A percentile compares a stretch with the other conserved stretches of the same genome.
Evolutionary conservation across 2,888 invertebrate species (phyloP).

Genomic region (Brachylomia viminalis): DNA sequence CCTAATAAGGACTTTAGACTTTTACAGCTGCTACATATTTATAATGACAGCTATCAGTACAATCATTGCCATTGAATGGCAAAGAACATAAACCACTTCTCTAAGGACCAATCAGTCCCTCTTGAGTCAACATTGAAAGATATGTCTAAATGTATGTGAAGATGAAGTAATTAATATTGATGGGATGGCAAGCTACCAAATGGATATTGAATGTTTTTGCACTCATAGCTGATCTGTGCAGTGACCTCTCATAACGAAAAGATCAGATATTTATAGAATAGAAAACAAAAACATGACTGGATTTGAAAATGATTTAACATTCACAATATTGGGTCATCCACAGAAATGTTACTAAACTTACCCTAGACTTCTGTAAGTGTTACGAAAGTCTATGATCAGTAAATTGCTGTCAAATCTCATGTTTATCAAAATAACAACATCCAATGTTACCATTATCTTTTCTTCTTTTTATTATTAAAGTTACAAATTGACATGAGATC

Average conservation of each 20-base stretch:
- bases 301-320: background rate
- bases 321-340: background rate
- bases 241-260: background rate
- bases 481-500: background rate
- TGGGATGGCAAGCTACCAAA: conserved; percentile 32
- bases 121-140: conserved; percentile 28
- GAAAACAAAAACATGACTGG: background rate
- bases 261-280: conserved; percentile 3
- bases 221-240: background rate
- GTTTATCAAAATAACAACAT: background rate
- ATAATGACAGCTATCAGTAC: background rate
- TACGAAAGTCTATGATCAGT: background rate
- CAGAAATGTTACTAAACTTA: too few species aligned
- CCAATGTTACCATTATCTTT: background rate
- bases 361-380: background rate
- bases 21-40: background rate
- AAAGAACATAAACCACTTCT: background rate
- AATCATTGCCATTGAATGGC: background rate
- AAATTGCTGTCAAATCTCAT: background rate
- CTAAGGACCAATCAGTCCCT: background rate
- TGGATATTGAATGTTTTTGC: conserved; percentile 22
- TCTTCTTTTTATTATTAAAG: background rate
- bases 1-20: background rate
- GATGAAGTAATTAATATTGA: conserved; percentile 10
- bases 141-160: conserved; percentile 2